These are phyloP conservation scores for Patella pellucida DNA, from an alignment of 2,888 invertebrate genomes.

Conservation along the genomic window DNA sequence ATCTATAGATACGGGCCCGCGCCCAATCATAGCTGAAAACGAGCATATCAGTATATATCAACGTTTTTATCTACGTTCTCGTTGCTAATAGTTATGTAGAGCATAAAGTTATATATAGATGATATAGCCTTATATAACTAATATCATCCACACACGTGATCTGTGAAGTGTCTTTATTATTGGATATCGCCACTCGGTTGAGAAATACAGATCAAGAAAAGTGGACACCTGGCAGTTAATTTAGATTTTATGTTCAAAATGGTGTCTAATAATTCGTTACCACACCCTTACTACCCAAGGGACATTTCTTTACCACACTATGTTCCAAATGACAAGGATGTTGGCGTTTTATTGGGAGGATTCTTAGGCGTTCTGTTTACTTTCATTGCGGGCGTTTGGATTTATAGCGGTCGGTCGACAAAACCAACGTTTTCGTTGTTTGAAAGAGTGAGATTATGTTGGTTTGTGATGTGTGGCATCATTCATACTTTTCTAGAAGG, in stretches of 20 bases:
- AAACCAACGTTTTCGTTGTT: slow-evolving; percentile 37
- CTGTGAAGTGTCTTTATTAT: no score
- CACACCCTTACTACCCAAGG: slow-evolving; percentile 63
- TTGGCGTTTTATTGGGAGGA: slow-evolving; percentile 50
- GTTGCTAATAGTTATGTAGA: no score
- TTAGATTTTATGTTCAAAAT: not conserved
- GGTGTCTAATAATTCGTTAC: slow-evolving; percentile 2
- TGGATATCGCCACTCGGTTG: no score
- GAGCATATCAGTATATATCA: no score
- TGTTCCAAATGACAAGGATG: slow-evolving; percentile 51
- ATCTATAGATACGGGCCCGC: no score
- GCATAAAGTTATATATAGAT: no score
- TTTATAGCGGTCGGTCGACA: slow-evolving; percentile 36
- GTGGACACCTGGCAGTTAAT: no score
- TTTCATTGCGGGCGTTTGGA: slow-evolving; percentile 45
- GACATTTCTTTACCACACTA: slow-evolving; percentile 58
- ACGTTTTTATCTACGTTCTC: no score
- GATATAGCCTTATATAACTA: no score
- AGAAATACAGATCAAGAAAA: no score
- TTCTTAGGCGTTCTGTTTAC: slow-evolving; percentile 53
- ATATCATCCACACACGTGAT: no score
- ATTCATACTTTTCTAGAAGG: slow-evolving; percentile 67
- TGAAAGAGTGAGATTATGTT: slow-evolving; percentile 57
- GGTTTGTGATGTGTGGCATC: slow-evolving; percentile 65
- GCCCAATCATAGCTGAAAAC: no score